Percentiles rank a stretch among this genome's conserved stretches.
These are phyloP conservation scores for Panagrolaimus sp. DNA, from an alignment of 1,140 invertebrate species.

Conservation along the genomic window DNA sequence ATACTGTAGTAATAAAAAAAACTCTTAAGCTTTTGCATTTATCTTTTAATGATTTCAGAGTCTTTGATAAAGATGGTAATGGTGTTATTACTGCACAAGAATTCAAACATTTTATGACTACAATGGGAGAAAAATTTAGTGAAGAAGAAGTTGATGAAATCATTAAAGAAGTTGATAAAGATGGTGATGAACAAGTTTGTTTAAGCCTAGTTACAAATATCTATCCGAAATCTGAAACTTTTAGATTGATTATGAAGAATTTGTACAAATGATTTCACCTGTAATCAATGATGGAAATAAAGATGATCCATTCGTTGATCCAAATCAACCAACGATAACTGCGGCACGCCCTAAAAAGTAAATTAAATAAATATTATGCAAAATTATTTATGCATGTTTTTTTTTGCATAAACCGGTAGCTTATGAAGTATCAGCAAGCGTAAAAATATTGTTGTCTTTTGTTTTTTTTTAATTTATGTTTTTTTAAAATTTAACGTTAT, in stretches of 20 bases:
- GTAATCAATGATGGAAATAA: conserved; percentile 55
- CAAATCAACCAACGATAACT: conserved; percentile 39
- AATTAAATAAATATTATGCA: background rate
- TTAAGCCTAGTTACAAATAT: background rate
- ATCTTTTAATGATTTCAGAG: no score
- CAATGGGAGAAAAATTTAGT: conserved; percentile 58
- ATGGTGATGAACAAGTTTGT: conserved; percentile 54
- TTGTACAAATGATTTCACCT: conserved; percentile 54
- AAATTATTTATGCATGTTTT: no score
- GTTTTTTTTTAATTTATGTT: no score
- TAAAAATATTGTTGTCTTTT: no score
- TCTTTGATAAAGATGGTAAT: conserved; percentile 58
- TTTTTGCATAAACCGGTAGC: no score
- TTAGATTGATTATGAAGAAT: conserved; percentile 57
- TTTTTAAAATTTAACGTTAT: no score
- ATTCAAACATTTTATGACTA: conserved; percentile 58
- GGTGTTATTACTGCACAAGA: conserved; percentile 57
- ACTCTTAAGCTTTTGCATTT: no score
- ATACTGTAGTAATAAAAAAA: no score
- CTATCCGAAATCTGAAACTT: conserved; percentile 1
- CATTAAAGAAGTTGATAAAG: conserved; percentile 56
- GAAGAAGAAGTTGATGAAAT: conserved; percentile 58
- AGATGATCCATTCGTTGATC: conserved; percentile 47
- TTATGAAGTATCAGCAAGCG: no score
- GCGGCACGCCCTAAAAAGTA: conserved; percentile 7